Evolutionary conservation across 2,113 vertebrate species (phyloP), one percentile per base, ranked within the genome.

Genomic region (Phasianus colchicus): DNA sequence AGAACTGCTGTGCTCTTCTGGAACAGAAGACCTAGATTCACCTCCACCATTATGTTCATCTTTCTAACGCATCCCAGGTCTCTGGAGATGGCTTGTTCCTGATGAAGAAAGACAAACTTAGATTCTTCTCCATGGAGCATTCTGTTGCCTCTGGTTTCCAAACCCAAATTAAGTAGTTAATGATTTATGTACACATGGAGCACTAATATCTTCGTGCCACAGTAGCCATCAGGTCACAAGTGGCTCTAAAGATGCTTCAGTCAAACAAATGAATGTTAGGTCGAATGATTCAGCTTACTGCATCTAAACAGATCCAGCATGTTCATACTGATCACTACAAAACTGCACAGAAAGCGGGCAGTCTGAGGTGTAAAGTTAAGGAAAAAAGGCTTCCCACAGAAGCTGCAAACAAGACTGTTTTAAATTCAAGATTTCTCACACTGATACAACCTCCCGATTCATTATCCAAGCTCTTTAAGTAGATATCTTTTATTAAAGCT

Each of bases 81-180:
- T 90, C 80, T 88, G 58, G 73, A 86, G 89, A 92, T 47, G 89
- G 90, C 85, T 90, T 80, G 88, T 75, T 91, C 38, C 29, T 76
- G 48, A 91, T 47, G n/a, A 32, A 94, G 42, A 91, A 52, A 91
- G 57, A 92, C 27, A 95, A 79, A 95, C 70, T 61, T 55, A 92
- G 36, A 52, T 89, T 48, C 43, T 96, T 96, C 80, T 94, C 90
- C 79, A 75, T 38, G 43, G 83, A 93, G 76, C 88, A 82, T 91
- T 92, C 86, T 91, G 83, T 95, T 90, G 77, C 93, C 86, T 91
- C 73, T 72, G 76, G 73, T 90, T 96, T 95, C 94, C 80, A 95
- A 94, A 95, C 92, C 91, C 90, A 96, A 96, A 97, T 95, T 95
- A 97, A 95, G 86, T 71, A 95, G 91, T 96, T 95, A 95, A 95